Conservation (phyloP, 1,140 invertebrate genomes). For the Paraescarpia echinospica region DNA sequence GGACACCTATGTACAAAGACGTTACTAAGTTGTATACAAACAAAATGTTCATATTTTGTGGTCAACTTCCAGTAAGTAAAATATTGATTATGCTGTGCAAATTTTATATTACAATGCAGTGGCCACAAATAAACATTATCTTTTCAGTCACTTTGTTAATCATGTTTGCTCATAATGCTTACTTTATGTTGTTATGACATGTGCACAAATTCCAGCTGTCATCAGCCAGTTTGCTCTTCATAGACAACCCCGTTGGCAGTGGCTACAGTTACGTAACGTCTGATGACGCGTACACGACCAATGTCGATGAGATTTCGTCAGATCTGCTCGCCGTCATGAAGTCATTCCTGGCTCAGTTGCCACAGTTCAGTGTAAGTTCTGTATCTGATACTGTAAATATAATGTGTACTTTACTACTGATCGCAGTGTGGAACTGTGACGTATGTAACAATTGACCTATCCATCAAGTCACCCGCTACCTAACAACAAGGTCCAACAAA, state of each 20-base stretch:
- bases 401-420: neutral
- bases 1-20: too few relatives aligned
- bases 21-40: too few relatives aligned
- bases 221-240: conserved; percentile 75
- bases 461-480: too few relatives aligned
- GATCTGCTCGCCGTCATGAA: conserved; percentile 75
- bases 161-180: neutral
- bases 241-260: conserved; percentile 87
- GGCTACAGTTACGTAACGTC: conserved; percentile 81
- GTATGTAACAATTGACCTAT: neutral
- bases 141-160: too few relatives aligned
- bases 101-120: too few relatives aligned
- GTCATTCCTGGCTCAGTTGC: conserved; percentile 66
- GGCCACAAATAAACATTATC: too few relatives aligned
- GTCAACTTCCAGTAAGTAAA: too few relatives aligned
- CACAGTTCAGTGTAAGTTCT: conserved; percentile 63
- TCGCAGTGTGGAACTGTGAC: neutral
- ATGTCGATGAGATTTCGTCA: conserved; percentile 74
- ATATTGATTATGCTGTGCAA: too few relatives aligned
- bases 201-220: neutral
- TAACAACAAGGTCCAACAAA: too few relatives aligned
- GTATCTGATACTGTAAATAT: neutral
- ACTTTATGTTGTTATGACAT: neutral
- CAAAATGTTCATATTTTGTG: too few relatives aligned
- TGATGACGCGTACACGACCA: conserved; percentile 61